phyloP scores from a whole-genome alignment of 2,797 vertebrate species.

The Periparus ater region DNA sequence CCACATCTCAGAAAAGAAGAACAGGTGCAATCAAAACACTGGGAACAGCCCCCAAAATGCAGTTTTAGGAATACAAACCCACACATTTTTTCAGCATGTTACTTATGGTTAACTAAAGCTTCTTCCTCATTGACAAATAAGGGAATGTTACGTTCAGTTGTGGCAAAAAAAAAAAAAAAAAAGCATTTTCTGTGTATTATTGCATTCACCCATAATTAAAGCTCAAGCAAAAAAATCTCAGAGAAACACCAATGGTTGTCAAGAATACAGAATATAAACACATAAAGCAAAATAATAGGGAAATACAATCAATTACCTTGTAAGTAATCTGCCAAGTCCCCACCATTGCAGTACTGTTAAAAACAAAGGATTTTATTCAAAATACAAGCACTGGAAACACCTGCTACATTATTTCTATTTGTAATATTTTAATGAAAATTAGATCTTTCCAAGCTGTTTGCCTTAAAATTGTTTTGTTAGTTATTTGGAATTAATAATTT shows the following conservation, averaged over 20 bases:
- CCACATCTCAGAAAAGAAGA: background rate
- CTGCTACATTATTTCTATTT: background rate
- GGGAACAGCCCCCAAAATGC: background rate
- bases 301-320: slow-evolving; percentile 86
- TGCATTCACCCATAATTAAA: background rate
- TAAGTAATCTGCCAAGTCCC: slow-evolving; percentile 96
- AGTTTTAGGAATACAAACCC: background rate
- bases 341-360: slow-evolving; percentile 94
- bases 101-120: background rate
- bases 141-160: background rate
- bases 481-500: background rate
- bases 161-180: background rate
- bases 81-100: background rate
- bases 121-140: background rate
- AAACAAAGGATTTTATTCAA: slow-evolving; percentile 61
- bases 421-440: background rate
- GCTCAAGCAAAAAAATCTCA: background rate
- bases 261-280: background rate
- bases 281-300: background rate
- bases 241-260: background rate
- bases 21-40: slow-evolving; percentile 5
- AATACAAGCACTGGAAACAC: background rate
- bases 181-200: background rate
- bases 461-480: background rate
- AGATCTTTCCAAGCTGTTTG: background rate